Evolutionary conservation across 2,797 vertebrate genomes (phyloP).

Genomic region (Emydoidea blandingii): DNA sequence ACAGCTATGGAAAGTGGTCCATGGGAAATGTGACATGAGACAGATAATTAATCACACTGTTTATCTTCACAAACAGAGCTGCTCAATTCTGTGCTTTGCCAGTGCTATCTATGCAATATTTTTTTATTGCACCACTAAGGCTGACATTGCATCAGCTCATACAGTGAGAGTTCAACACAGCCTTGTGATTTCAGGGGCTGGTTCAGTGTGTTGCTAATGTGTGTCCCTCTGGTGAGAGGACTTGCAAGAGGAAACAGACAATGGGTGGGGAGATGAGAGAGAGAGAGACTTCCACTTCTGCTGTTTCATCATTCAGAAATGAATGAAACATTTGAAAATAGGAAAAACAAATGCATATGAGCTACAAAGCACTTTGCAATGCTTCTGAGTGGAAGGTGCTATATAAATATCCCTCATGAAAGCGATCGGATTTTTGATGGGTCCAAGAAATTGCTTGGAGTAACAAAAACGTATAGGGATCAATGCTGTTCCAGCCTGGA

Average conservation of each 20-base stretch:
- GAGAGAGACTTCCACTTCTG: neutral
- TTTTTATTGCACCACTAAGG: constrained; percentile 4
- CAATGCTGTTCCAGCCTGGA: constrained; percentile 11
- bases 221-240: neutral
- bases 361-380: neutral
- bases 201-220: neutral
- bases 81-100: neutral
- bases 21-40: neutral
- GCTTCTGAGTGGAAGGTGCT: constrained; percentile 25
- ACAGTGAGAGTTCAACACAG: neutral
- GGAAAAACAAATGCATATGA: neutral
- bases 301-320: neutral
- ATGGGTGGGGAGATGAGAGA: neutral
- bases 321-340: constrained; percentile 8
- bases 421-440: neutral
- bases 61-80: neutral
- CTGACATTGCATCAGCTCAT: constrained; percentile 13
- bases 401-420: neutral
- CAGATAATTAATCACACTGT: neutral
- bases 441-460: constrained; percentile 39
- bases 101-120: neutral
- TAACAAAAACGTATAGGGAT: constrained; percentile 34
- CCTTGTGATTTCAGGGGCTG: neutral
- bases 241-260: neutral
- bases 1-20: neutral